Evolutionary conservation across 2,888 invertebrate genomes (phyloP), one percentile per base, ranked within the genome.

Genomic region (Leucozona laternaria): DNA sequence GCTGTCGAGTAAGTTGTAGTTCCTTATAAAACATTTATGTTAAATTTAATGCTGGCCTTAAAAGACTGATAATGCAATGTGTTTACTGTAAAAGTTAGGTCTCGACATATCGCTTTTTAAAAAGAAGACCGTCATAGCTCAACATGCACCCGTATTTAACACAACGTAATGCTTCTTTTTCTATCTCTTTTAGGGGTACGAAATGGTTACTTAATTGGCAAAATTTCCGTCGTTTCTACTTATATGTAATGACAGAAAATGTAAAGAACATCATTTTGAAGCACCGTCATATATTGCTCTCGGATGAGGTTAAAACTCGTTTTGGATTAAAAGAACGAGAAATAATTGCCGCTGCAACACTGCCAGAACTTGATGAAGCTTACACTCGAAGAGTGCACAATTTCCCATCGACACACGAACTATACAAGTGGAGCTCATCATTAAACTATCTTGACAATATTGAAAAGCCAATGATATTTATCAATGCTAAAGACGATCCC

Each of bases 211-310:
- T 97, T 43, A 96, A 97, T 91, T 98, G 98, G 98, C 96, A 96
- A 91, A 97, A 97, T 92, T 96, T 98, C 93, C 95, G 98, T 17
- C 95, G 98, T 3, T 95, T 97, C 90, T 98, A 98, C 93, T 93
- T 98, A 79, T 98, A 97, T 93, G 95, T 97, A 80, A 98, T 98
- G 96, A 98, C 98, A 0, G 97, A 97, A 92, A 97, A 97, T 92
- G 96, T 98, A 92, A 97, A 97, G 89, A 96, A 95, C 90, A 96
- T 98, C 80, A 96, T 98, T 88, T 94, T 97, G n/a, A 94, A 96
- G 71, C 97, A 98, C 93, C 95, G 96, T 89, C 94, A 95, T 88
- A 94, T 95, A 79, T 93, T 98, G 72, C 93, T 98, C 62, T 95
- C 95, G 22, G 95, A 96, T 55, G 96, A 97, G 58, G 94, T 96